Conservation (phyloP, 2,888 invertebrate genomes). For the Tanaodytes sp. region DNA sequence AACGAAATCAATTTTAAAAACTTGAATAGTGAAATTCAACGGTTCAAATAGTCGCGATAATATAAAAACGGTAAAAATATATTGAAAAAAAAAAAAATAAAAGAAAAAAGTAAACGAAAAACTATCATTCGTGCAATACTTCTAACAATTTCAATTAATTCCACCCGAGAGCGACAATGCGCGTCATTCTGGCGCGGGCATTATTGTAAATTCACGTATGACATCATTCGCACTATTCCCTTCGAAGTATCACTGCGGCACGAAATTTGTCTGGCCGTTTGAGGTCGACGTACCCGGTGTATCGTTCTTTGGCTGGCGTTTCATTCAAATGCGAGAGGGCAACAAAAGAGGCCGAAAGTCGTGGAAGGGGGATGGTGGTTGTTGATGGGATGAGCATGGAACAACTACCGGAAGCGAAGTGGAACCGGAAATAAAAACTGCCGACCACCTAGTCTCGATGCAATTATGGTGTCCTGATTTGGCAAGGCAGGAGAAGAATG, state of each 20-base stretch:
- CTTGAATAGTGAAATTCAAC: too few relatives aligned
- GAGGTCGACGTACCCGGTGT: conserved; percentile 40
- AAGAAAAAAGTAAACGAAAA: too few relatives aligned
- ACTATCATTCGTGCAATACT: too few relatives aligned
- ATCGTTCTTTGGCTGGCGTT: conserved; percentile 38
- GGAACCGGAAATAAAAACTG: conserved; percentile 2
- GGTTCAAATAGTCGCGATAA: too few relatives aligned
- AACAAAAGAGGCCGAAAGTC: conserved; percentile 8
- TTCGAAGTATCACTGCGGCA: conserved; percentile 23
- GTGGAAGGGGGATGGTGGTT: background rate
- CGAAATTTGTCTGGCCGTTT: conserved; percentile 36
- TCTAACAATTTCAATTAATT: too few relatives aligned
- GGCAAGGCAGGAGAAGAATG: conserved; percentile 4
- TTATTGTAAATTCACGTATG: conserved; percentile 34
- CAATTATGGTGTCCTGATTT: conserved; percentile 36
- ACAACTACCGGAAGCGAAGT: too few relatives aligned
- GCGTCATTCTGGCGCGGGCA: too few relatives aligned
- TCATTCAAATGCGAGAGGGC: conserved; percentile 38
- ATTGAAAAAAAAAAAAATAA: too few relatives aligned
- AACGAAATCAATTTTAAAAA: too few relatives aligned
- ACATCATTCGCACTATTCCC: conserved; percentile 39
- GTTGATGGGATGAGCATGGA: background rate
- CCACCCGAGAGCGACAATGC: too few relatives aligned
- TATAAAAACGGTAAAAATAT: too few relatives aligned
- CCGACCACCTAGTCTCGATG: too few relatives aligned